A percentile compares a stretch with the other conserved stretches of the same genome.
Evolutionary conservation across 2,888 invertebrate species (phyloP).

Genomic region (Dioctria linearis): DNA sequence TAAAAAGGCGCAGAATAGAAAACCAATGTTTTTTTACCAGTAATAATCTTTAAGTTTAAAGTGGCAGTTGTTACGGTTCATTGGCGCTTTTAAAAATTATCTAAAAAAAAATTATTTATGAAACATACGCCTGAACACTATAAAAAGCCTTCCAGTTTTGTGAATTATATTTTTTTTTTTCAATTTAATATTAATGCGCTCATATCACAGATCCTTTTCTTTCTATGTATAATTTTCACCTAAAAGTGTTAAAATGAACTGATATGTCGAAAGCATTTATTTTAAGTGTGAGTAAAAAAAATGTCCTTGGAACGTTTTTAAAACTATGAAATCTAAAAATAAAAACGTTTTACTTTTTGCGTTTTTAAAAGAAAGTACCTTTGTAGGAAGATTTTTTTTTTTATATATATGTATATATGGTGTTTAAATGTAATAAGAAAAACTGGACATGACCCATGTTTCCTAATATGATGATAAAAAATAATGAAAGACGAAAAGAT

Average conservation of each 20-base stretch:
- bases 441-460: slow-evolving; percentile 20
- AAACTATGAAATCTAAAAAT: background rate
- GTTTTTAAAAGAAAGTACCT: slow-evolving; percentile 14
- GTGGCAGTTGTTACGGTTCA: background rate
- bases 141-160: background rate
- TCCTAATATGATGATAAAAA: slow-evolving; percentile 6
- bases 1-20: background rate
- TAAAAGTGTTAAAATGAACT: slow-evolving; percentile 20
- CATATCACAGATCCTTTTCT: slow-evolving; percentile 3
- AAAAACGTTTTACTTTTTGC: background rate
- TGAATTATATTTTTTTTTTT: too few species aligned
- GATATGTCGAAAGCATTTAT: slow-evolving; percentile 9
- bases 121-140: background rate
- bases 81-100: background rate
- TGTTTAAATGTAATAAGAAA: slow-evolving; percentile 8
- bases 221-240: background rate
- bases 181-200: background rate
- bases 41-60: background rate
- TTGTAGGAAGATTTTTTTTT: slow-evolving; percentile 33
- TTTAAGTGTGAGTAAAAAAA: background rate
- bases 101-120: background rate
- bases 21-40: background rate
- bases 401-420: slow-evolving; percentile 18
- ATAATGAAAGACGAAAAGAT: background rate
- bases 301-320: background rate